phyloP scores from a whole-genome alignment of 1,140 invertebrate genomes.

The Bilobella aurantiaca region DNA sequence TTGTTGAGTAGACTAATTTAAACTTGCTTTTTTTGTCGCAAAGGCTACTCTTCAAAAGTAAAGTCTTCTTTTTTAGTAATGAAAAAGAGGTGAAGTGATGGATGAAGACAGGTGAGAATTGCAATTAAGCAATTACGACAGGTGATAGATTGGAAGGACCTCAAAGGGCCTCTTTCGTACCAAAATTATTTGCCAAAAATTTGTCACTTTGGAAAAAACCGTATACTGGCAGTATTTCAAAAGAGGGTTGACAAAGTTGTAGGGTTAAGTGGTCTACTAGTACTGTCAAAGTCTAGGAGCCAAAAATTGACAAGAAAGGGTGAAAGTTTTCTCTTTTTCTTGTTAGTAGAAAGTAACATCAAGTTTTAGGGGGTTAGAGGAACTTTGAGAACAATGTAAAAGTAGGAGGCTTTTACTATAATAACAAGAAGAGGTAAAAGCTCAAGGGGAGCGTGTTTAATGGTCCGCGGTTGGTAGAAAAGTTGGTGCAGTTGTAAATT shows the following conservation, averaged over 20 bases:
- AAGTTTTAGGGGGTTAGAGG: no score
- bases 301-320: neutral
- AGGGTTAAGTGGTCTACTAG: neutral
- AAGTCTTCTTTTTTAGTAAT: neutral
- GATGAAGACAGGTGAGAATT: neutral
- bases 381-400: no score
- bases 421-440: neutral
- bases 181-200: conserved; percentile 6
- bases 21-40: neutral
- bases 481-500: no score
- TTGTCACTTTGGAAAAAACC: conserved; percentile 6
- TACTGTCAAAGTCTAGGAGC: neutral
- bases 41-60: neutral
- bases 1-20: neutral
- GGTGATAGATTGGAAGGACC: no score
- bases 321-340: no score
- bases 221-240: neutral
- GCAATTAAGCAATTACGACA: no score
- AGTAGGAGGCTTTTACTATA: no score
- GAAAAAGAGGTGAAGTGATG: neutral
- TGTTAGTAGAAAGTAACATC: no score
- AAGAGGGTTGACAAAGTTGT: neutral
- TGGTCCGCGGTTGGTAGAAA: neutral
- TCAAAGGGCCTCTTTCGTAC: neutral
- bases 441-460: no score